Evolutionary conservation across 1,140 invertebrate genomes (phyloP), one percentile per base, ranked within the genome.

Genomic region (Daktulosphaira vitifoliae): DNA sequence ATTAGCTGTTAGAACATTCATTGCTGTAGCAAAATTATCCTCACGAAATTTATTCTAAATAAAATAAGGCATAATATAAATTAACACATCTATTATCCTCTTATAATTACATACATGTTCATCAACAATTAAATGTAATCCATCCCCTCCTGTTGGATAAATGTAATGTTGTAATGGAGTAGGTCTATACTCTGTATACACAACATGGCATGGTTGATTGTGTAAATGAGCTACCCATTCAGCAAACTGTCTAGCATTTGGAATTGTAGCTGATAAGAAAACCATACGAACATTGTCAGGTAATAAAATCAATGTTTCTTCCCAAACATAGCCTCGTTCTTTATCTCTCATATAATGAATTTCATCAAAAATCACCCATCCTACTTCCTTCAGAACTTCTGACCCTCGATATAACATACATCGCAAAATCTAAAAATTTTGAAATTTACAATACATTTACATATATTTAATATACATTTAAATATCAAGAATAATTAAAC

Each of bases 301-400:
- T 23, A 99, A 76, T 16, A 99, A 78, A 73, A 99, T 99, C 16
- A 99, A 82, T 0, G 96, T 98, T 80, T 99, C 97, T 81, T 98
- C 96, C 97, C 97, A 99, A 3, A 97, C 96, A 20, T 99, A 96
- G 49, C 97, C 97, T 76, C 97, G 81, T 76, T 98, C 95, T 79
- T 97, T 98, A 72, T 99, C 95, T 74, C 97, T 80, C 96, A 99
- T 99, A 74, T 99, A 99, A 79, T 99, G 97, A 73, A 99, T 99
- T 80, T 99, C 97, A 77, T 99, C 97, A 80, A 99, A 99, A 54
- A 99, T 81, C 9, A 99, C 96, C 97, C 96, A 99, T 50, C 94
- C 96, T 4, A 99, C 94, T 83, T 99, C 97, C 69, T 95, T 80
- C 87, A 97, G 98, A 9, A 95, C 81, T 79, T 99, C 96, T 39